Evolutionary conservation across 92 coral and sea anemone species (phyloP), one percentile per base, ranked within the genome.

Genomic region (Paramuricea clavata): DNA sequence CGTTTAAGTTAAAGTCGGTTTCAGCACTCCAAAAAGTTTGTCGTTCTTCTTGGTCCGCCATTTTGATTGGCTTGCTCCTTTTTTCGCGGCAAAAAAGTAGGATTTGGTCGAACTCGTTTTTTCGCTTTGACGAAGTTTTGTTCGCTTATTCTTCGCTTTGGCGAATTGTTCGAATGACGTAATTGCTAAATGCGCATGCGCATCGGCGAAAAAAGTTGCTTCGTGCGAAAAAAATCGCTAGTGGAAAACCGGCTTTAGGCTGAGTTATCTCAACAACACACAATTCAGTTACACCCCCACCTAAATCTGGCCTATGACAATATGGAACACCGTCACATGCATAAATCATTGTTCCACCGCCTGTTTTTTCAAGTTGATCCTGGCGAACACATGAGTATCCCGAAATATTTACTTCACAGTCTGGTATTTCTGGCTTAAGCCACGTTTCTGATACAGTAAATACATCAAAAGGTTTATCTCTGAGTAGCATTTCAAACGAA

Each of bases 331-430:
- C 72, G 16, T 16, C 32, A 26, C 31, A 16, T 32, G 16, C 72
- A 64, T 32, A 64, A 64, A 64, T 64, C 72, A 64, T 59, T 4
- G 68, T 59, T 59, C 25, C 68, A 59, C 68, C 25, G 15, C 68
- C 22, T 6, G 68, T 59, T 59, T 59, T 59, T 59, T 6, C 68
- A 59, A 19, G 22, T 59, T 12, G 2, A 12, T 11, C 34, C 31
- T 64, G 34, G 72, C 19, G 34, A 8, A 64, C 72, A 64, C 72
- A 26, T 2, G 72, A 64, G 21, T 64, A 32, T 21, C 72, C 72
- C 39, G 34, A 64, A 64, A 64, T 64, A 25, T 32, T 64, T 64
- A 64, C 72, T 25, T 64, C 72, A 64, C 72, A 21, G 72, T 64
- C 72, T 3, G 34, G 34, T 64, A 64, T 64, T 64, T 64, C 6